A percentile compares a stretch with the other conserved stretches of the same genome.
These are phyloP conservation scores for Papilio elwesi DNA, from an alignment of 2,888 invertebrate genomes.

Conservation along the genomic window DNA sequence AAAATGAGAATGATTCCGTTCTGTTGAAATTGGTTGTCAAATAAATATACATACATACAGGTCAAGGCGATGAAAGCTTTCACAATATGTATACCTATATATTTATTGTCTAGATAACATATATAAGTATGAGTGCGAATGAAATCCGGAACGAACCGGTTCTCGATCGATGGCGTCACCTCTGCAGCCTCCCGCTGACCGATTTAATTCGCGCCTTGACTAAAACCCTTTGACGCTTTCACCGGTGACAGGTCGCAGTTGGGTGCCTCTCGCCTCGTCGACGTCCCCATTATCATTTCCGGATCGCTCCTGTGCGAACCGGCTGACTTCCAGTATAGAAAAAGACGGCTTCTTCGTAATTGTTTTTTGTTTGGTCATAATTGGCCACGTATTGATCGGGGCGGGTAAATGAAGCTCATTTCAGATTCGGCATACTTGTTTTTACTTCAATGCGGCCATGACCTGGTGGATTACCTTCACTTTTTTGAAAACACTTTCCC, in stretches of 20 bases:
- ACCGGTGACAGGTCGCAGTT: slow-evolving; percentile 76
- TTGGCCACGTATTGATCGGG: slow-evolving; percentile 11
- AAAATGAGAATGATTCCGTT: no score
- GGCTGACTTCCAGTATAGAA: slow-evolving; percentile 39
- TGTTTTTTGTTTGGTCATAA: slow-evolving; percentile 25
- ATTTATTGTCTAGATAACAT: not conserved
- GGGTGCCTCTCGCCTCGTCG: slow-evolving; percentile 72
- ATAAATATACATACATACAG: not conserved
- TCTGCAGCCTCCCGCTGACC: slow-evolving; percentile 74
- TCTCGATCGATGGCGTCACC: slow-evolving; percentile 62
- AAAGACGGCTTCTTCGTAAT: slow-evolving; percentile 30
- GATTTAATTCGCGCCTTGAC: slow-evolving; percentile 78
- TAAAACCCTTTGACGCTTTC: slow-evolving; percentile 80
- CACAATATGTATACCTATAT: not conserved
- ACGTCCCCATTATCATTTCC: slow-evolving; percentile 69
- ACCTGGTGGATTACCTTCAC: no score
- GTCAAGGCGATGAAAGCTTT: not conserved
- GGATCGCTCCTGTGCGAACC: slow-evolving; percentile 52
- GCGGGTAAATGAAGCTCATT: no score
- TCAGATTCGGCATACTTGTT: no score
- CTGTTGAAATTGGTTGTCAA: no score
- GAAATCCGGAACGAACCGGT: slow-evolving; percentile 57
- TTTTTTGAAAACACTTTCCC: no score
- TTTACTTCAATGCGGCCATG: no score
- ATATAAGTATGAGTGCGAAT: not conserved